Percentiles rank a stretch among this genome's conserved stretches.
Evolutionary conservation across 2,797 vertebrate species (phyloP).

Genomic region (Amblyraja radiata): DNA sequence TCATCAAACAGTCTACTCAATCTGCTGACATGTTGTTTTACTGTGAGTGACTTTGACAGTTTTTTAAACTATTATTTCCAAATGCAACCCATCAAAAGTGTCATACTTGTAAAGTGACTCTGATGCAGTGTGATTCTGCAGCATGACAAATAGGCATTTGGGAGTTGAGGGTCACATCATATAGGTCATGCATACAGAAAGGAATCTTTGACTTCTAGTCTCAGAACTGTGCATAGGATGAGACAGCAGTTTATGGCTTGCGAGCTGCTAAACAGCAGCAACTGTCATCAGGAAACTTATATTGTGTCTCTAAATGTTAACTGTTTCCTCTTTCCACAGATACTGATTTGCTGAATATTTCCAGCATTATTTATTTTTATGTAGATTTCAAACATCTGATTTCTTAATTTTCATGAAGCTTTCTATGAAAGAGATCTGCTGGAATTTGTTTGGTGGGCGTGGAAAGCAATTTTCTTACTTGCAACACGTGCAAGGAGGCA

Average conservation of each 20-base stretch:
- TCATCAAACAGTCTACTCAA: neutral
- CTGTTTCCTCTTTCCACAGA: constrained; percentile 45
- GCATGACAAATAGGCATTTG: neutral
- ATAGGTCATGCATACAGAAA: neutral
- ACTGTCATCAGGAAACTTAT: constrained; percentile 65
- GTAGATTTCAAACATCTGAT: too few relatives aligned
- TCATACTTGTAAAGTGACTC: neutral
- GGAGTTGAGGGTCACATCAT: neutral
- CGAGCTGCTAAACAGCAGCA: constrained; percentile 51
- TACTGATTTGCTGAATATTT: too few relatives aligned
- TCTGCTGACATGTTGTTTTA: neutral
- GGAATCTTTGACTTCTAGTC: neutral
- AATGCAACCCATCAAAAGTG: neutral
- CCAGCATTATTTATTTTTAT: too few relatives aligned
- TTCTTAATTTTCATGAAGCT: neutral
- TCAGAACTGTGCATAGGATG: constrained; percentile 61
- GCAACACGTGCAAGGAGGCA: too few relatives aligned
- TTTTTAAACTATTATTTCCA: constrained; percentile 21
- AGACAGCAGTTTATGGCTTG: constrained; percentile 68
- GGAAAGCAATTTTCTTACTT: too few relatives aligned
- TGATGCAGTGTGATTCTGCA: constrained; percentile 1
- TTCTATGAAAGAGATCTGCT: neutral
- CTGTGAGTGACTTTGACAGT: neutral
- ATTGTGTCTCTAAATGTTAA: constrained; percentile 64
- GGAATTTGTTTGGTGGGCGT: too few relatives aligned